Evolutionary conservation across 2,797 vertebrate species (phyloP), one percentile per base, ranked within the genome.

Genomic region (Syngnathus rostellatus): DNA sequence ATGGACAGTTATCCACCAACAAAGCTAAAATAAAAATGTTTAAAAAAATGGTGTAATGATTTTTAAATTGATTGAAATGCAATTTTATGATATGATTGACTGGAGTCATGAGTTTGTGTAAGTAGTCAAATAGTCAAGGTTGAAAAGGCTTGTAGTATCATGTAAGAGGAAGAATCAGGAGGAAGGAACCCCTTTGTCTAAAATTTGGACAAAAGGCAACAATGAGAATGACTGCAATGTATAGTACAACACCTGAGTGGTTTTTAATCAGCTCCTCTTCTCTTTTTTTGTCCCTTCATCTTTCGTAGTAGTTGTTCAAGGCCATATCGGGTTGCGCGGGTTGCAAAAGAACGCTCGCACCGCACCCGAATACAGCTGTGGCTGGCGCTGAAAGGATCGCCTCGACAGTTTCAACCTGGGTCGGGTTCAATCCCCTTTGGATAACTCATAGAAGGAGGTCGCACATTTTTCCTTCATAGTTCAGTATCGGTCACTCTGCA

Each of bases 291-390:
- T 14, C 17, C 62, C 40, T 50, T 39, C 37, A 53, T 4, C n/a
- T 57, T 2, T 17, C 58, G 39, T 46, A 43, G 48, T 54, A 2
- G 17, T 46, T 19, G 11, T 12, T 31, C n/a, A 40, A 11, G 16
- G 17, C 16, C 70, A 62, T 66, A 65, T 45, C 25, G 38, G 48
- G 54, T 74, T 66, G 63, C 76, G 37, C 7, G 58, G 66, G n/a
- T 67, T 62, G 38, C 3, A 60, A 59, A 39, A 39, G 54, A 53
- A 65, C 7, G 4, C 39, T 1, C 1, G 21, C 61, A 71, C 73
- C 80, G 62, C 80, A 69, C 79, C 78, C 74, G 12, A 65, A 55
- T 60, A 38, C 63, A 77, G 69, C 71, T 73, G 65, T 68, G 77
- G 69, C 70, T 45, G 63, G 17, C 63, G 62, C 40, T 64, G 58